A percentile compares a stretch with the other conserved stretches of the same genome.
phyloP scores from a whole-genome alignment of 2,113 vertebrate species.

The Climacteris rufus region DNA sequence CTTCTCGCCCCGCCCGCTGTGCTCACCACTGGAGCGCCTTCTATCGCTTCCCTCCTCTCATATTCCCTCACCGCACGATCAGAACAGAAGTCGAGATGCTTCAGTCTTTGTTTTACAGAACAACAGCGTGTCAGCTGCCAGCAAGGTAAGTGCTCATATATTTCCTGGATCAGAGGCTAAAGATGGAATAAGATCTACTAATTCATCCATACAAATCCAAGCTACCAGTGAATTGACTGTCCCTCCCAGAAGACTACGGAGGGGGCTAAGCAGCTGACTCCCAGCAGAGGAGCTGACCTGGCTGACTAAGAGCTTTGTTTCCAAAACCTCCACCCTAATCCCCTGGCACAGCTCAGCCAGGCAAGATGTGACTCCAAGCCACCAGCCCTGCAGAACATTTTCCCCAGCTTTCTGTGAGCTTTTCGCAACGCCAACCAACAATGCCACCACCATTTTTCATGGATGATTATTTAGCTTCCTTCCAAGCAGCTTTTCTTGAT shows the following conservation, averaged over 20 bases:
- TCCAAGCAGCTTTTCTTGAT: not conserved
- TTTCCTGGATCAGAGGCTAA: not conserved
- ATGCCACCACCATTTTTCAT: not conserved
- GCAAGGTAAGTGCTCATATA: not conserved
- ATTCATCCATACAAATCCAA: not conserved
- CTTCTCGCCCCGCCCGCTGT: not conserved
- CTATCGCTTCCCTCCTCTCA: not conserved
- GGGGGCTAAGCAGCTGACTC: not conserved
- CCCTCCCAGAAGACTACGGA: not conserved
- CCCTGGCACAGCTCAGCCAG: not conserved
- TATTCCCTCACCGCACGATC: fast-evolving
- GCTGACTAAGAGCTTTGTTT: not conserved
- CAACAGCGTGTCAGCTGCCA: not conserved
- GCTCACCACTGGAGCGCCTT: not conserved
- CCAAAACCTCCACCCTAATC: not conserved
- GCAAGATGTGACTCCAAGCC: not conserved
- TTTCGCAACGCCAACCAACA: not conserved
- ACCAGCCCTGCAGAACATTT: not conserved
- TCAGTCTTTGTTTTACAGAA: not conserved
- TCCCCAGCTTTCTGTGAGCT: not conserved
- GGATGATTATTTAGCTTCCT: not conserved
- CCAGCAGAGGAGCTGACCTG: not conserved
- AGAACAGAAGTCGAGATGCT: not conserved
- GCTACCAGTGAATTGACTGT: not conserved
- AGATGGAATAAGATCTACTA: not conserved